These are phyloP conservation scores for Luehdorfia chinensis DNA, from an alignment of 1,140 invertebrate species.

Conservation along the genomic window DNA sequence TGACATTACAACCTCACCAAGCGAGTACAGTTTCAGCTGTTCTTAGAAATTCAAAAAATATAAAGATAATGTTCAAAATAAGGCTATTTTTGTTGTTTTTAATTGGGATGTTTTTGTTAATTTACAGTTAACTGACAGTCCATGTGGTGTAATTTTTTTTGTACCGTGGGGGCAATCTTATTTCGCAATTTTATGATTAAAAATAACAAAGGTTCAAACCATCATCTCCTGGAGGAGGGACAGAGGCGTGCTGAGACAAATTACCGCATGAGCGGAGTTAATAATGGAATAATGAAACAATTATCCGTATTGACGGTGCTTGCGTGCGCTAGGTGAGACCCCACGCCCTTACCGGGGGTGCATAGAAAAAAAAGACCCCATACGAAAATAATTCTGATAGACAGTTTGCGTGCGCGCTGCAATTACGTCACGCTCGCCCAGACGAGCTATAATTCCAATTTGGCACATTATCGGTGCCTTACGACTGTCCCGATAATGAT, in stretches of 20 bases:
- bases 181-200: too few species aligned
- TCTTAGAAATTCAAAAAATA: too few species aligned
- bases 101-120: neutral
- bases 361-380: conserved; percentile 55
- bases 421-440: conserved; percentile 46
- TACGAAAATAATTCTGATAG: conserved; percentile 70
- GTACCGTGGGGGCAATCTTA: too few species aligned
- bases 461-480: conserved; percentile 64
- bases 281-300: conserved; percentile 75
- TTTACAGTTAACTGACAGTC: neutral
- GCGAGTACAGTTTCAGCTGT: too few species aligned
- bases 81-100: too few species aligned
- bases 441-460: conserved; percentile 48
- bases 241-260: conserved; percentile 41
- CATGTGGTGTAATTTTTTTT: too few species aligned
- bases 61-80: too few species aligned
- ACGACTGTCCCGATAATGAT: too few species aligned
- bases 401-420: conserved; percentile 66
- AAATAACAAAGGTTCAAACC: too few species aligned
- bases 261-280: conserved; percentile 62
- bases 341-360: conserved; percentile 42
- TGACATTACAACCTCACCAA: too few species aligned
- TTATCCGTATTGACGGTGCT: conserved; percentile 60
- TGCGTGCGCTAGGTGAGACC: conserved; percentile 52
- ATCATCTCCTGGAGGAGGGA: neutral